Evolutionary conservation across 2,888 invertebrate species (phyloP).

Genomic region (Watsonalla cultraria): DNA sequence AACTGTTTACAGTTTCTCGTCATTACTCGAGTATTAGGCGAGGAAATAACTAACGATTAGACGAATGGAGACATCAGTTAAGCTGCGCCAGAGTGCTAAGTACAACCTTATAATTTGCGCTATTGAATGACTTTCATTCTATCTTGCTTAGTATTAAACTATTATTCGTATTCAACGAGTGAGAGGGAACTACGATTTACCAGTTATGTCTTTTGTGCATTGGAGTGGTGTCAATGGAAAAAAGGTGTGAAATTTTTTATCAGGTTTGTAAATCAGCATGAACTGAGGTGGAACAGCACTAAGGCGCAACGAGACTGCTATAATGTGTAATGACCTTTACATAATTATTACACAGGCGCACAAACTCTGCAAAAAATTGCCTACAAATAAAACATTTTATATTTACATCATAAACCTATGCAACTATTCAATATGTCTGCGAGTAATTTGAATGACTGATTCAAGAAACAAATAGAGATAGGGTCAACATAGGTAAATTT

Average conservation of each 20-base stretch:
- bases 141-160: too few relatives aligned
- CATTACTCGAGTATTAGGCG: constrained; percentile 70
- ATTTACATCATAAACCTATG: constrained; percentile 66
- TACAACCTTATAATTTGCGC: neutral
- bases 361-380: constrained; percentile 60
- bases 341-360: constrained; percentile 59
- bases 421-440: constrained; percentile 64
- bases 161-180: too few relatives aligned
- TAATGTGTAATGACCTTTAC: constrained; percentile 39
- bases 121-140: neutral
- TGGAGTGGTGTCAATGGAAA: too few relatives aligned
- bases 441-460: constrained; percentile 58
- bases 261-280: too few relatives aligned
- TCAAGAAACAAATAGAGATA: constrained; percentile 64
- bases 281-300: constrained; percentile 8
- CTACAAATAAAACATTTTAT: constrained; percentile 61
- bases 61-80: constrained; percentile 35
- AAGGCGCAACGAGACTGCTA: constrained; percentile 37
- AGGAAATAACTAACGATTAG: constrained; percentile 69
- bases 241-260: too few relatives aligned
- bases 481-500: constrained; percentile 77
- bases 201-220: too few relatives aligned
- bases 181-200: too few relatives aligned
- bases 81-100: constrained; percentile 10
- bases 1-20: constrained; percentile 68